phyloP scores from a whole-genome alignment of 1,140 invertebrate species.

The Conus ventricosus region DNA sequence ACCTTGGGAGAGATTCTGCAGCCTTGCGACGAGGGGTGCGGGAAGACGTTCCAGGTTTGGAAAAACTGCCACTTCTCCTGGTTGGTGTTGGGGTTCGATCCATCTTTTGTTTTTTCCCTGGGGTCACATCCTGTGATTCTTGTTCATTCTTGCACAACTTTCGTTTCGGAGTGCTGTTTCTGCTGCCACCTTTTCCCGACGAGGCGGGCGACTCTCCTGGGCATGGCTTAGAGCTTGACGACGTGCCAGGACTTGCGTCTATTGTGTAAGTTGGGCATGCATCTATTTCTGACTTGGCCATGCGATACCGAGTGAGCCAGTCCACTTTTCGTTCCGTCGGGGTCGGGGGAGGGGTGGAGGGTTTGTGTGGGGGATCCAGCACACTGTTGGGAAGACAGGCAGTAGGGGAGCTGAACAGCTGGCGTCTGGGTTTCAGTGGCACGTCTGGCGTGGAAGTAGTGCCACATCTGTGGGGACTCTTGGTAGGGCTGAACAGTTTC shows the following conservation, averaged over 20 bases:
- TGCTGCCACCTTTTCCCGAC: background rate
- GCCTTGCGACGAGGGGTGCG: background rate
- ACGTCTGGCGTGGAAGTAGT: background rate
- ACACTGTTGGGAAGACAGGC: constrained; percentile 17
- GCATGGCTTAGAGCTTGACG: background rate
- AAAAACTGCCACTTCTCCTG: background rate
- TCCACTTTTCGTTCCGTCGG: background rate
- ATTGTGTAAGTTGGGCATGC: background rate
- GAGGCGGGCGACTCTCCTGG: background rate
- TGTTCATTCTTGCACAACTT: background rate
- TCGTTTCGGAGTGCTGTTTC: background rate
- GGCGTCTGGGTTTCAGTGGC: background rate
- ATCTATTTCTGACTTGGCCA: background rate
- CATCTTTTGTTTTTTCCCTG: background rate
- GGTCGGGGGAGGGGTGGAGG: background rate
- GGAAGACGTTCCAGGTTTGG: background rate
- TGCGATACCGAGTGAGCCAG: constrained; percentile 25
- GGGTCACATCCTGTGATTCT: background rate
- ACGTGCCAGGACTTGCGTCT: background rate
- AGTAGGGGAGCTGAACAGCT: constrained; percentile 4
- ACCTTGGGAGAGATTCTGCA: background rate
- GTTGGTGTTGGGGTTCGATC: background rate
- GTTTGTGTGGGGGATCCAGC: background rate
- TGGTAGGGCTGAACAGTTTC: background rate
- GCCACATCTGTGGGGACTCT: background rate